Evolutionary conservation across 1,140 invertebrate genomes (phyloP).

Genomic region (Cydia fagiglandana): DNA sequence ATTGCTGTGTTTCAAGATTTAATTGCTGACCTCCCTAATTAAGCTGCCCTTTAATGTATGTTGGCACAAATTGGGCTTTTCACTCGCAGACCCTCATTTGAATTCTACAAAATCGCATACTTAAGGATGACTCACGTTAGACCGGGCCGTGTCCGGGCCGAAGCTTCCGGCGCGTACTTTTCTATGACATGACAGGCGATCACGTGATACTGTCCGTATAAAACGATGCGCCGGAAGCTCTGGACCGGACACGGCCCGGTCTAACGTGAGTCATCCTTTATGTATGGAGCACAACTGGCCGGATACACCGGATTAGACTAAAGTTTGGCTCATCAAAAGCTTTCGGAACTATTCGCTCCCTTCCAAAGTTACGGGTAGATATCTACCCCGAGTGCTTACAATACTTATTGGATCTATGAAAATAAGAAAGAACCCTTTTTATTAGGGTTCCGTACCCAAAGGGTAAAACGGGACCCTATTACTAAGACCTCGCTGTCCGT

Average conservation of each 20-base stretch:
- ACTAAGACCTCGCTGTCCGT: no score
- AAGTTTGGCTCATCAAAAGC: slow-evolving; percentile 16
- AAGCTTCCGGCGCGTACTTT: no score
- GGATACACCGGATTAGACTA: not conserved
- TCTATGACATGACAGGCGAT: no score
- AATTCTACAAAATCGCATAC: slow-evolving; percentile 5
- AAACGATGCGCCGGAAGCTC: no score
- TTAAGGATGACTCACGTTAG: no score
- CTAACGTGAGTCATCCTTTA: no score
- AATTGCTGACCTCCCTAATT: slow-evolving; percentile 42
- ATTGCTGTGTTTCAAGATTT: slow-evolving; percentile 40
- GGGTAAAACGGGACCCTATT: no score
- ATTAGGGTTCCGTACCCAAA: no score
- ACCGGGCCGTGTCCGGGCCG: no score
- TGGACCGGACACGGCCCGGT: no score
- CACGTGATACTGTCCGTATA: no score
- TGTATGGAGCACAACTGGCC: not conserved
- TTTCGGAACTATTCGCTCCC: slow-evolving; percentile 3
- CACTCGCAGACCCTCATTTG: slow-evolving; percentile 19
- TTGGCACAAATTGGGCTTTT: slow-evolving; percentile 20
- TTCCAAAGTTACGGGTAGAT: slow-evolving; percentile 1
- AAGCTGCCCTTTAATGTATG: slow-evolving; percentile 31
- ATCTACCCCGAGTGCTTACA: not conserved
- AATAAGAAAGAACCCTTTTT: not conserved
- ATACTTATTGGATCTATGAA: not conserved